Percentiles rank a stretch among this genome's conserved stretches.
phyloP scores from a whole-genome alignment of 2,113 vertebrate species.

The Parotia lawesii region DNA sequence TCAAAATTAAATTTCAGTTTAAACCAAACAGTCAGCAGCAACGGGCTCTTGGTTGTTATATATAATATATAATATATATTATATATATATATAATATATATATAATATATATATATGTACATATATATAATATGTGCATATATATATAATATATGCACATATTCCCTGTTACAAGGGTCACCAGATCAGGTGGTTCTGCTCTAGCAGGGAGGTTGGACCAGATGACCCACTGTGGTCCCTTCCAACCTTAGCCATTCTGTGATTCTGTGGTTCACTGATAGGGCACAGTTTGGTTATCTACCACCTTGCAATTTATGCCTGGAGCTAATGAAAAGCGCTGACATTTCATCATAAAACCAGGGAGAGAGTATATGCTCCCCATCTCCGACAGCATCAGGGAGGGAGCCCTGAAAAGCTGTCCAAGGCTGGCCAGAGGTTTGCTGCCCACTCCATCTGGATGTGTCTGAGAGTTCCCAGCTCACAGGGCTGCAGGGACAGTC shows the following conservation, averaged over 20 bases:
- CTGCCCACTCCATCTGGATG: accelerated
- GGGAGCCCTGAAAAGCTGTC: not conserved
- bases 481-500: not conserved
- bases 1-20: not conserved
- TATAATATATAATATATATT: too few relatives aligned
- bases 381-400: not conserved
- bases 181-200: not conserved
- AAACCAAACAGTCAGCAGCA: not conserved
- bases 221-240: not conserved
- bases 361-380: accelerated
- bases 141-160: too few relatives aligned
- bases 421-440: accelerated
- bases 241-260: not conserved
- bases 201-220: not conserved
- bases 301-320: not conserved
- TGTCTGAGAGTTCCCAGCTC: accelerated
- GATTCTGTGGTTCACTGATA: not conserved
- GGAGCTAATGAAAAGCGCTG: not conserved
- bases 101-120: too few relatives aligned
- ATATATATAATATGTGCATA: too few relatives aligned
- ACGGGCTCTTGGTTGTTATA: accelerated
- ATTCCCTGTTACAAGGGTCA: not conserved
- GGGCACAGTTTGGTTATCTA: not conserved
- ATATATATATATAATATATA: too few relatives aligned
- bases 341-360: not conserved